Conservation (phyloP, 2,888 invertebrate genomes). For the Agrilus mali region DNA sequence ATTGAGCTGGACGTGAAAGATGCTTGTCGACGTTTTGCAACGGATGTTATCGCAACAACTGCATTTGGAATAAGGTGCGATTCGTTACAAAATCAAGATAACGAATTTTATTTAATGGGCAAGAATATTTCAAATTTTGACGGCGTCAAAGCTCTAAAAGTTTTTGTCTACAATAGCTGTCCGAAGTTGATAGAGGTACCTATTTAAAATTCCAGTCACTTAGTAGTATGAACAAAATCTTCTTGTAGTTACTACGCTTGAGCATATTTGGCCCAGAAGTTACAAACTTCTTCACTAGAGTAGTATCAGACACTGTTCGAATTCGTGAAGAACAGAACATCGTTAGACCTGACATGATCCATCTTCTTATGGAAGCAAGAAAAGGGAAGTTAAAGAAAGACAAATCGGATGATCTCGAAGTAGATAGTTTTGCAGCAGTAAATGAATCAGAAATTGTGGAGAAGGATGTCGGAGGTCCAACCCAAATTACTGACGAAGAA, state of each 20-base stretch:
- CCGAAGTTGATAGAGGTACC: not conserved
- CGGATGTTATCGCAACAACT: conserved; percentile 41
- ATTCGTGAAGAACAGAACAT: conserved; percentile 16
- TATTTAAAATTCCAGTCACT: no score
- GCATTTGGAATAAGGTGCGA: conserved; percentile 41
- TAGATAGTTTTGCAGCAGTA: no score
- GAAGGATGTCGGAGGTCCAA: conserved; percentile 2
- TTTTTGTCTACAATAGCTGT: not conserved
- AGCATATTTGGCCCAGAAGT: conserved; percentile 8
- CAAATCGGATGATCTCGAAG: not conserved
- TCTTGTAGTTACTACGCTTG: conserved; percentile 7
- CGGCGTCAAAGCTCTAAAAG: not conserved
- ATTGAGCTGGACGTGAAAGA: conserved; percentile 32
- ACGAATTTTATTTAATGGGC: conserved; percentile 39
- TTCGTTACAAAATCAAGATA: conserved; percentile 35
- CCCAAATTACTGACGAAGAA: conserved; percentile 32
- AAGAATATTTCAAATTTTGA: conserved; percentile 31
- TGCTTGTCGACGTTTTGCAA: conserved; percentile 34
- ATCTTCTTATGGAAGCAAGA: conserved; percentile 41
- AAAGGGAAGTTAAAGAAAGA: conserved; percentile 23
- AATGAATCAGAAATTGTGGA: not conserved
- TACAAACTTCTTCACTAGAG: conserved; percentile 13
- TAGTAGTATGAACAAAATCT: conserved; percentile 1
- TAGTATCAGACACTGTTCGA: conserved; percentile 15
- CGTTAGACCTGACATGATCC: conserved; percentile 33